Evolutionary conservation across 2,113 vertebrate genomes (phyloP).

Genomic region (Raja brachyura): DNA sequence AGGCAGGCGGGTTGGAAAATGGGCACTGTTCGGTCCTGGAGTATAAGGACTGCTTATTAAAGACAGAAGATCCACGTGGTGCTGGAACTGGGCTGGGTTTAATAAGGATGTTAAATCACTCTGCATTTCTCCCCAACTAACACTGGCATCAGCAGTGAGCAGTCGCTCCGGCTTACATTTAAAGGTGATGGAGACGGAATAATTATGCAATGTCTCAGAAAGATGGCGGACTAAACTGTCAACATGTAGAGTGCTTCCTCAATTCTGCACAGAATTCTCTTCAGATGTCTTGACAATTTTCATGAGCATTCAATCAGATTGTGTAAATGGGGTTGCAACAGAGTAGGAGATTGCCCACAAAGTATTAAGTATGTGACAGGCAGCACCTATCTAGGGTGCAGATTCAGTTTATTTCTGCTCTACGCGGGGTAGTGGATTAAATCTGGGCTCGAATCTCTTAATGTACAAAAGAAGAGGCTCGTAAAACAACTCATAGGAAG

Average conservation of each 20-base stretch:
- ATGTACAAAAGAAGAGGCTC: conserved; percentile 10
- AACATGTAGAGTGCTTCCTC: background rate
- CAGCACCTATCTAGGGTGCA: no score
- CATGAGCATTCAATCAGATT: background rate
- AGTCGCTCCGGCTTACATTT: no score
- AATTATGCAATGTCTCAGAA: background rate
- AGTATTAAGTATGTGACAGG: background rate
- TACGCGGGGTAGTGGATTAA: background rate
- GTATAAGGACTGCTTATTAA: background rate
- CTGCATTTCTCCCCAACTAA: background rate
- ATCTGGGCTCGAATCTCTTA: background rate
- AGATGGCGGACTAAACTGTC: background rate
- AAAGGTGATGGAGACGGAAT: background rate
- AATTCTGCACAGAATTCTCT: background rate
- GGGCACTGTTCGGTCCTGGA: background rate
- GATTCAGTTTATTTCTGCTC: background rate
- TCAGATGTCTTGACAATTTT: background rate
- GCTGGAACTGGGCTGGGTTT: background rate
- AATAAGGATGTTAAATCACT: background rate
- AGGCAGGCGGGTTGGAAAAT: no score
- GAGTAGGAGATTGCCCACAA: background rate
- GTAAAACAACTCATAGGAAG: conserved; percentile 10
- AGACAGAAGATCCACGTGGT: background rate
- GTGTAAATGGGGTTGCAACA: background rate
- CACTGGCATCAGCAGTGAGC: background rate